Evolutionary conservation across 1,140 invertebrate genomes (phyloP).

Genomic region (Anagrus nilaparvatae): DNA sequence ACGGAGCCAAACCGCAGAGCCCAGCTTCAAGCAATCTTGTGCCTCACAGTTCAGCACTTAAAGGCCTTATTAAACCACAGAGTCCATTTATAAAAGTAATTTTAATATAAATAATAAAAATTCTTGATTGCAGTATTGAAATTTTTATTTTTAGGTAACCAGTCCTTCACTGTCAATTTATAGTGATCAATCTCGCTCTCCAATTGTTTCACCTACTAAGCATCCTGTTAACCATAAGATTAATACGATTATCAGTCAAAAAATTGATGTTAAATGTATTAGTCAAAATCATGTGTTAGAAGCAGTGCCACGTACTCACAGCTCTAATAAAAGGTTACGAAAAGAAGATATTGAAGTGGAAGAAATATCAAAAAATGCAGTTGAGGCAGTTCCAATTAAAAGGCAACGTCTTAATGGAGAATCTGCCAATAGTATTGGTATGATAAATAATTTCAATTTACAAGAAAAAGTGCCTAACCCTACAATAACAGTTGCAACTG

Average conservation of each 20-base stretch:
- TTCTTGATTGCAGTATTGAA: too few species aligned
- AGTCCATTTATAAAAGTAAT: slow-evolving; percentile 32
- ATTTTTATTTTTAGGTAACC: slow-evolving; percentile 25
- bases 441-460: slow-evolving; percentile 29
- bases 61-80: slow-evolving; percentile 32
- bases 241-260: slow-evolving; percentile 25
- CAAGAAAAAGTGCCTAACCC: slow-evolving; percentile 44
- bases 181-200: slow-evolving; percentile 37
- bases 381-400: slow-evolving; percentile 20
- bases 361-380: too few species aligned
- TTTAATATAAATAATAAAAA: too few species aligned
- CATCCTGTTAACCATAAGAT: slow-evolving; percentile 30
- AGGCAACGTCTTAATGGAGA: slow-evolving; percentile 39
- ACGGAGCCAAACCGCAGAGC: slow-evolving; percentile 34
- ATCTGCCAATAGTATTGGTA: slow-evolving; percentile 21
- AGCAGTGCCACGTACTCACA: slow-evolving; percentile 49
- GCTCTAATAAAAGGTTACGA: slow-evolving; percentile 51
- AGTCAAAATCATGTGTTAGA: slow-evolving; percentile 36
- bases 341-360: slow-evolving; percentile 38
- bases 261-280: slow-evolving; percentile 9
- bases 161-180: slow-evolving; percentile 35
- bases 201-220: slow-evolving; percentile 31
- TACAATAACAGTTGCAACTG: slow-evolving; percentile 22
- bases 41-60: slow-evolving; percentile 29
- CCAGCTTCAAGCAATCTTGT: slow-evolving; percentile 29